These are phyloP conservation scores for Drosophila helvetica DNA, from an alignment of 2,888 invertebrate species.

Conservation along the genomic window DNA sequence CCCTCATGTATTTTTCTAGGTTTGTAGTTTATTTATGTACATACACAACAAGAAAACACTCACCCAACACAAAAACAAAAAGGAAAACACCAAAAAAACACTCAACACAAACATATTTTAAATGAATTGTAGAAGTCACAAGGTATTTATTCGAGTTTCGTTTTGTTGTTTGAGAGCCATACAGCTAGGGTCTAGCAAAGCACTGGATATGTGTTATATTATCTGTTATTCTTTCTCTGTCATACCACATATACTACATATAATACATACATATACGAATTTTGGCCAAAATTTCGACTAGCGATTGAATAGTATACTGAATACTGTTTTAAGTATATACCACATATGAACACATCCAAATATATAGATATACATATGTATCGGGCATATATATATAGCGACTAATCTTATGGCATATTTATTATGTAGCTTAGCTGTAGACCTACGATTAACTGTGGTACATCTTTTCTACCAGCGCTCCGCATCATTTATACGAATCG, in stretches of 20 bases:
- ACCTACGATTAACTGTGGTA: slow-evolving; percentile 56
- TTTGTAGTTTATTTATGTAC: slow-evolving; percentile 72
- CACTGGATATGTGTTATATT: slow-evolving; percentile 11
- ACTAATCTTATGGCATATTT: slow-evolving; percentile 45
- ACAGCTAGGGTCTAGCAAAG: slow-evolving; percentile 1
- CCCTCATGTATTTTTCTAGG: slow-evolving; percentile 35
- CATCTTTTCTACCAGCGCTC: slow-evolving; percentile 56
- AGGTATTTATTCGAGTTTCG: slow-evolving; percentile 41
- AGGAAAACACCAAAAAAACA: slow-evolving; percentile 41
- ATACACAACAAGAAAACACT: slow-evolving; percentile 47
- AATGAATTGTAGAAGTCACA: slow-evolving; percentile 59
- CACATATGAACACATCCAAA: slow-evolving; percentile 35
- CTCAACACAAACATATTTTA: slow-evolving; percentile 45
- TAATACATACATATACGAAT: slow-evolving; percentile 23
- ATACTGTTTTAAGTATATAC: slow-evolving; percentile 75
- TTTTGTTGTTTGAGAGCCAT: slow-evolving; percentile 38
- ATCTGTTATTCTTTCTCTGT: slow-evolving; percentile 35
- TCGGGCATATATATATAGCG: slow-evolving; percentile 28
- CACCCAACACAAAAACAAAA: slow-evolving; percentile 28
- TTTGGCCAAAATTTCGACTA: slow-evolving; percentile 64
- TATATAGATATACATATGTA: slow-evolving; percentile 30
- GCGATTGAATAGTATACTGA: slow-evolving; percentile 31
- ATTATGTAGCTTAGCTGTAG: slow-evolving; percentile 74
- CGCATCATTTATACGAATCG: slow-evolving; percentile 66
- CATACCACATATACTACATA: slow-evolving; percentile 19